Base-by-base conservation (phyloP, 2,797 vertebrate species). In the Hephaestus fuliginosus region DNA sequence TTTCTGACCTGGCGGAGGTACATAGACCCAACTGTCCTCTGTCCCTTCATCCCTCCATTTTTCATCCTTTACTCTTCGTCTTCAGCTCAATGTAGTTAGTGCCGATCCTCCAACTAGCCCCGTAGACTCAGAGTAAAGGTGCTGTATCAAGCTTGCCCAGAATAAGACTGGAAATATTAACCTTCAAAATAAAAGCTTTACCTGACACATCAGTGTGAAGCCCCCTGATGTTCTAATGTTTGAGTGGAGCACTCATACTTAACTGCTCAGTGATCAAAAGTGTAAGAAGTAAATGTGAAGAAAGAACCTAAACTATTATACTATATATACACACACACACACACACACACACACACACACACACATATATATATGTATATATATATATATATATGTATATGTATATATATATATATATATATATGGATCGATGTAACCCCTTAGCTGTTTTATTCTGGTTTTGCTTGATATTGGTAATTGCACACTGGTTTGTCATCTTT, bases 1-100 rank as follows among this genome's bases (percentile, higher is more conserved):
- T 99, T 96, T 98, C 98, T 83, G 98, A 99, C 95, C 97, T 99
- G 81, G 96, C 97, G 53, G 98, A 99, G 98, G 98, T 99, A 99
- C 91, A 96, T 57, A 79, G 78, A 90, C 53, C 84, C 81, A 63
- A 76, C 83, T 86, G 92, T 88, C 94, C 92, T 96, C 92, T 91
- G 88, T 92, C 84, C 74, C 53, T 75, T 68, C 83, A 84, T 91
- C 62, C 74, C 73, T 71, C 70, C 75, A 71, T 86, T 57, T 12
- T 74, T 80, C 83, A 81, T 70, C 82, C 28, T 65, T 77, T 69
- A 74, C 65, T 80, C 66, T 58, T 73, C 56, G 30, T 80, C 52
- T 44, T 80, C 25, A 62, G 41, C 53, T 78, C 33, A 30, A 15
- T 80, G 72, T 70, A 70, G 14, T 73, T 68, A 17, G 11, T 33